phyloP scores from a whole-genome alignment of 1,140 invertebrate species.

The Drosophila fuyamai region DNA sequence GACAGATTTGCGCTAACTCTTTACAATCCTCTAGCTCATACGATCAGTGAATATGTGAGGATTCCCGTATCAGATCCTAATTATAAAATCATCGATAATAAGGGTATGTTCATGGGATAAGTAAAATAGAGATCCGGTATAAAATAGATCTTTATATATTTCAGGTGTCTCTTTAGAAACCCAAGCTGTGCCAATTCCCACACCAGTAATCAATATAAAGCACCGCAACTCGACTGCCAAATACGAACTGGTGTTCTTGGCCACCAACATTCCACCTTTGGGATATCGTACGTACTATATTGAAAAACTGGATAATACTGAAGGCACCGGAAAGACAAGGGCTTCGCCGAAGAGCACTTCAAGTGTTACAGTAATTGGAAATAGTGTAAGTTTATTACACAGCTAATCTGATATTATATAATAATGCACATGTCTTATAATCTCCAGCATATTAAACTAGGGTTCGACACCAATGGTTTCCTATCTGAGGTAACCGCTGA shows the following conservation, averaged over 20 bases:
- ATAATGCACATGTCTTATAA: not conserved
- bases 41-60: slow-evolving; percentile 88
- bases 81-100: slow-evolving; percentile 88
- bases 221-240: slow-evolving; percentile 87
- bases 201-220: slow-evolving; percentile 87
- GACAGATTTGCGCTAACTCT: slow-evolving; percentile 89
- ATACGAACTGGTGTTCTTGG: slow-evolving; percentile 89
- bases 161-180: slow-evolving; percentile 54
- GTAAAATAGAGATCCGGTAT: no score
- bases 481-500: slow-evolving; percentile 86
- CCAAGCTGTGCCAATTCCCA: slow-evolving; percentile 88
- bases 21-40: slow-evolving; percentile 92
- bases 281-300: slow-evolving; percentile 89
- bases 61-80: slow-evolving; percentile 88
- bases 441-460: slow-evolving; percentile 48
- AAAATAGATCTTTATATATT: not conserved
- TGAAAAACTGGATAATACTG: slow-evolving; percentile 26
- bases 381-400: slow-evolving; percentile 39
- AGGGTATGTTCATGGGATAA: slow-evolving; percentile 69
- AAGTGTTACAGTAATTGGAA: slow-evolving; percentile 57
- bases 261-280: slow-evolving; percentile 87
- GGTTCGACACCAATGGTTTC: slow-evolving; percentile 84
- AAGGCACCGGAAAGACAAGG: slow-evolving; percentile 12
- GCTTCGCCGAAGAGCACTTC: slow-evolving; percentile 42
- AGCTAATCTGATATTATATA: no score